Conservation (phyloP, 2,113 vertebrate genomes). For the Tachysurus vachellii region DNA sequence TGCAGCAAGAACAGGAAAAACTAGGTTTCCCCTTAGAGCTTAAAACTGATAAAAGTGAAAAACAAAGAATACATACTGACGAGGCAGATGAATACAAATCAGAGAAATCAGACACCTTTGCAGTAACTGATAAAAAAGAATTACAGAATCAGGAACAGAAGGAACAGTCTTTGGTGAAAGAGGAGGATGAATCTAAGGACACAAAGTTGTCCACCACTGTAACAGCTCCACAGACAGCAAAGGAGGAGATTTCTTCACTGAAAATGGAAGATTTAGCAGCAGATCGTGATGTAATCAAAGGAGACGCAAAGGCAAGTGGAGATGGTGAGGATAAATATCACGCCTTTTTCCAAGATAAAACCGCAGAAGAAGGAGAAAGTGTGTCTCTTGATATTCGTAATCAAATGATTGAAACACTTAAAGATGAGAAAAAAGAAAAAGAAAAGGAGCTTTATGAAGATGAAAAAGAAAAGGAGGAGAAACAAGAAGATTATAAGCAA, state of each 20-base stretch:
- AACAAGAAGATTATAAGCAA: constrained; percentile 21
- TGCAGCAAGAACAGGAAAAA: constrained; percentile 62
- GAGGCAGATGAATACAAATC: constrained; percentile 41
- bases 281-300: constrained; percentile 70
- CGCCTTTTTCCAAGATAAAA: constrained; percentile 58
- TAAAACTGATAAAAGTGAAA: constrained; percentile 40
- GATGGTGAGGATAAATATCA: constrained; percentile 61
- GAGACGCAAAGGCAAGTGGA: constrained; percentile 30
- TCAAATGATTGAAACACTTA: constrained; percentile 46
- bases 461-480: constrained; percentile 54
- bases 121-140: constrained; percentile 56
- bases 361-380: constrained; percentile 74
- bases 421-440: constrained; percentile 51
- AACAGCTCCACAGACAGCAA: constrained; percentile 29
- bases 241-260: constrained; percentile 51
- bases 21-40: constrained; percentile 1
- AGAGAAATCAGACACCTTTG: constrained; percentile 36
- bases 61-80: constrained; percentile 43
- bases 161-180: background rate
- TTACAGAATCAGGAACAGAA: constrained; percentile 45
- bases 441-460: constrained; percentile 53
- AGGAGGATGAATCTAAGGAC: constrained; percentile 30
- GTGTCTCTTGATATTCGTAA: constrained; percentile 74
- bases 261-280: constrained; percentile 50
- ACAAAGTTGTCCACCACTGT: constrained; percentile 38